Conservation (phyloP, 2,797 vertebrate genomes). For the Chromobotia macracanthus region DNA sequence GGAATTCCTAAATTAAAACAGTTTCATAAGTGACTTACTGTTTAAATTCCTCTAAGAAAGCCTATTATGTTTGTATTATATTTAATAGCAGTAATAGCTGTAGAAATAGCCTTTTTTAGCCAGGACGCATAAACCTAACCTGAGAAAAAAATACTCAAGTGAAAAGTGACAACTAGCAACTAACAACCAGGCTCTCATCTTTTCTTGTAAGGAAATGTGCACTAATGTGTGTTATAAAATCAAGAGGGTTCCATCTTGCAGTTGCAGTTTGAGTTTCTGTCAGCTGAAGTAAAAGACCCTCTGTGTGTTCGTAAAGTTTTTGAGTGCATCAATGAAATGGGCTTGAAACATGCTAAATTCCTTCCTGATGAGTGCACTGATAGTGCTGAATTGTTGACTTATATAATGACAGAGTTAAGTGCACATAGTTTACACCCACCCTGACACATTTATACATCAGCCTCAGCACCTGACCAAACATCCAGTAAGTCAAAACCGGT, state of each 20-base stretch:
- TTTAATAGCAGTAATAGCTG: too few species aligned
- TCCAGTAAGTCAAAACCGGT: slow-evolving; percentile 13
- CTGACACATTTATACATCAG: slow-evolving; percentile 47
- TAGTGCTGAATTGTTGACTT: slow-evolving; percentile 63
- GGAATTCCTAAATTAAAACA: too few species aligned
- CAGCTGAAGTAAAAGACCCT: neutral
- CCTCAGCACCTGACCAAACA: slow-evolving; percentile 56
- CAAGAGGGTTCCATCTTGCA: neutral
- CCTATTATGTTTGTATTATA: too few species aligned
- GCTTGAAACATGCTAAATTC: slow-evolving; percentile 57
- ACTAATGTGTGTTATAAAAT: neutral
- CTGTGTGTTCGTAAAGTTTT: slow-evolving; percentile 9
- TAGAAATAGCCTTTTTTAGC: too few species aligned
- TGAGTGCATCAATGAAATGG: slow-evolving; percentile 47
- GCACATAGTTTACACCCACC: slow-evolving; percentile 56
- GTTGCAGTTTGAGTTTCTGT: slow-evolving; percentile 5
- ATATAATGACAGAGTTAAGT: slow-evolving; percentile 60
- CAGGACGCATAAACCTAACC: too few species aligned
- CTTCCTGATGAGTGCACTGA: slow-evolving; percentile 58
- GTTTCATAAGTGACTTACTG: too few species aligned
- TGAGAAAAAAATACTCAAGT: too few species aligned
- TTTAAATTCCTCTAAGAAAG: too few species aligned
- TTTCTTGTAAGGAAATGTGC: neutral
- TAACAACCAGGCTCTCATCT: neutral
- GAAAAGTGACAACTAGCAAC: neutral